Evolutionary conservation across 2,113 vertebrate genomes (phyloP), one percentile per base, ranked within the genome.

Genomic region (Trematomus loennbergii): DNA sequence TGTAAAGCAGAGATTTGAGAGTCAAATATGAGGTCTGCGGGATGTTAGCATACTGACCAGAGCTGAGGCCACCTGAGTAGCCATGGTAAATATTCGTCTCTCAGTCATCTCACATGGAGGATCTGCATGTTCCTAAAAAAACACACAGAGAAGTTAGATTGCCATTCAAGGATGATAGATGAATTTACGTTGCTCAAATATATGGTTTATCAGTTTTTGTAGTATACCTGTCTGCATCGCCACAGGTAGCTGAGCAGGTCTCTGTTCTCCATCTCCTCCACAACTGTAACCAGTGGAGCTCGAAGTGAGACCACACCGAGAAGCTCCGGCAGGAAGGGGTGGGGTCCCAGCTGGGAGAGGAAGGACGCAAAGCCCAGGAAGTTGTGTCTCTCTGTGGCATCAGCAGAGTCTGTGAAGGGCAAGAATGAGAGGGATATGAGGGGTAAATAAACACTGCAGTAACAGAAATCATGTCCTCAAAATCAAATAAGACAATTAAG

Each of bases 281-380:
- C 83, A 0, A 95, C 94, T 0, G 92, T 95, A 50, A 95, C 91
- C 72, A 95, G 93, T 3, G 95, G 95, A 10, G 93, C 93, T n/a
- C 92, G 88, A 17, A 95, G 68, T 0, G 94, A 92, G 25, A 95
- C 92, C 40, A 95, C 94, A 1, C 95, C 95, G 1, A 96, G 90
- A 6, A 95, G 90, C 81, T 94, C 94, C 0, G 94, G 94, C 75
- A 96, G 86, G 85, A 95, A 95, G 2, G 95, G 95, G 66, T 96
- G 93, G 2, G 94, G 92, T n/a, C 95, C 94, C 17, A 96, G 87
- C 91, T 95, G 91, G 12, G 93, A 81, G 88, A 95, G 82, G 85
- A 96, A 96, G 57, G 94, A 94, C 0, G 95, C 94, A 54, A 95
- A 95, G 22, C 91, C 94, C 62, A 95, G 87, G 87, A 96, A 96